Percentiles rank a stretch among this genome's conserved stretches.
Conservation (phyloP, 2,113 vertebrate species). For the Plectropomus leopardus region DNA sequence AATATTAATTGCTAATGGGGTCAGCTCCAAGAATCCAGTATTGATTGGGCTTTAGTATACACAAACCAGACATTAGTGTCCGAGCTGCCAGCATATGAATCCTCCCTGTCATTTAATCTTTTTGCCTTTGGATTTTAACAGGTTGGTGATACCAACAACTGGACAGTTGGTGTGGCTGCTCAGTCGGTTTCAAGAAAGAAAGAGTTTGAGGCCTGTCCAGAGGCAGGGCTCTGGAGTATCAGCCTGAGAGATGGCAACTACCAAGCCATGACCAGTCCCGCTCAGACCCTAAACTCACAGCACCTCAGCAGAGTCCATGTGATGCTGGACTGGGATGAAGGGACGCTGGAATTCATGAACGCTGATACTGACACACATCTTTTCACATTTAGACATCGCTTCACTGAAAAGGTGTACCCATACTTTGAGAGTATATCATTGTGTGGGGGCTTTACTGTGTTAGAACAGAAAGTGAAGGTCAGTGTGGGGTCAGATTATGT, state of each 20-base stretch:
- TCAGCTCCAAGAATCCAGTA: background rate
- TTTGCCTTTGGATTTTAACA: constrained; percentile 26
- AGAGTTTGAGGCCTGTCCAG: constrained; percentile 38
- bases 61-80: background rate
- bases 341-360: constrained; percentile 40
- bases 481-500: background rate
- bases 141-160: constrained; percentile 56
- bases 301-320: constrained; percentile 27
- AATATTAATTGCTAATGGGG: too few relatives aligned
- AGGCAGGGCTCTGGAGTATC: constrained; percentile 63
- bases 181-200: constrained; percentile 1
- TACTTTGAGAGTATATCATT: constrained; percentile 47
- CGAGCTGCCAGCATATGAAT: background rate
- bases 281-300: background rate
- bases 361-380: constrained; percentile 15
- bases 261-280: constrained; percentile 33
- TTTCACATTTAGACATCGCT: constrained; percentile 49
- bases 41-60: background rate
- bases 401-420: constrained; percentile 42
- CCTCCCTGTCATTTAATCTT: background rate
- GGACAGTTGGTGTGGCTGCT: constrained; percentile 62
- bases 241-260: constrained; percentile 43
- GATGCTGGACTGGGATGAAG: constrained; percentile 40
- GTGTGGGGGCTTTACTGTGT: constrained; percentile 26
- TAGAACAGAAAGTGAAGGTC: constrained; percentile 33